Evolutionary conservation across 2,797 vertebrate species (phyloP), one percentile per base, ranked within the genome.

Genomic region (Danio aesculapii): DNA sequence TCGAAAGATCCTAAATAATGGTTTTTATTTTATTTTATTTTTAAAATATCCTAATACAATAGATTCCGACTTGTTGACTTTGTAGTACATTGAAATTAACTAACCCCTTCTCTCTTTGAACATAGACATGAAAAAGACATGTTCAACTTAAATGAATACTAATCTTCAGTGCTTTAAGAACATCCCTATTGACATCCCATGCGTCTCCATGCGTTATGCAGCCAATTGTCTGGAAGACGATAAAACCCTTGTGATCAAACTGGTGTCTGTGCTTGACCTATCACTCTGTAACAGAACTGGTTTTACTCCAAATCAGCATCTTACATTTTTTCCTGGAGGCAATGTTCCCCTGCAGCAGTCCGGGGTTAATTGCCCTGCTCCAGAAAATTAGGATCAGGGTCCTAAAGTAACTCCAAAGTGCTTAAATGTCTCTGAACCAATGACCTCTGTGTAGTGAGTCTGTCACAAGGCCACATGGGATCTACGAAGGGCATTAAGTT

Each of bases 281-380:
- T 61, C 6, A 21, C n/a, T 6, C 7, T 21, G 43, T 59, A 19
- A 59, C 43, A 47, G 41, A 49, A 61, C 19, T 47, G 12, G 17
- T 30, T 74, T 74, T 39, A 61, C 30, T 47, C 71, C 8, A 30
- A 75, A 63, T 14, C 59, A 52, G 6, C 44, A 19, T 68, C 11
- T 67, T 47, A 67, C 47, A 67, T 4, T 6, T 61, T 75, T 63
- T 63, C 59, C 43, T 41, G 39, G 16, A n/a, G 14, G 57, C 46
- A 13, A 47, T 11, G 19, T 53, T 52, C 11, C 73, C 59, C 58
- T 62, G 16, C 46, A 63, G 59, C 49, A 52, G 14, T 75, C 46
- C 63, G 47, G 57, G 73, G 73, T 75, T 75, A 75, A 75, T 75
- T 63, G 59, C 46, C 30, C 58, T 75, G 73, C 73, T 62, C 21